Base-by-base conservation (phyloP, 2,888 invertebrate genomes). In the Drosophila merina region DNA sequence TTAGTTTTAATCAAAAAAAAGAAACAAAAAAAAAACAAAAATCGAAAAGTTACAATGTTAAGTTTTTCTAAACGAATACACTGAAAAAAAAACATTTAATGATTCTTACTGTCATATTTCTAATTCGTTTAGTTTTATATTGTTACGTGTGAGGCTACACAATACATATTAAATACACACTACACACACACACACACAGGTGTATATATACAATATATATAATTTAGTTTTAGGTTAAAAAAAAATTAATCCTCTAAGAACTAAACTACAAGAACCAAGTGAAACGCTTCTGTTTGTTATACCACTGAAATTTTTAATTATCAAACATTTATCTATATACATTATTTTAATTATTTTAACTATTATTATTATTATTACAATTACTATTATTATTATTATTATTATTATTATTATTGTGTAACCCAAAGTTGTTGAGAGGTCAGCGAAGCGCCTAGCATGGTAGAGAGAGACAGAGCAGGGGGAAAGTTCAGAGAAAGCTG, bases 61-160 rank as follows among this genome's bases (percentile, higher is more conserved):
- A 50, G 28, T 28, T 28, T 4, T 28, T 28, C 4, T 6, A 28
- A 20, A 20, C 20, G 20, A 20, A 20, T 14, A 14, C 14, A 14
- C 14, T 14, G 14, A 14, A 14, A 14, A 1, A 14, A 14, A 14
- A 14, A 26, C 49, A 57, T 70, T 47, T 58, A 20, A 52, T 48
- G 42, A 42, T 49, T 47, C 25, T 4, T 38, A 38, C 36, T 59
- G 51, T 66, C 48, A 47, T 72, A 52, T 8, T 44, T 52, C 20
- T 62, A 56, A 50, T 50, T 40, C 45, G 48, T 56, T 50, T 57
- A 58, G 49, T 55, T 56, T 63, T 42, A 42, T 9, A 42, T 86
- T 51, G 66, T 62, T 77, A 87, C 79, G 79, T 85, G 82, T 79
- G 82, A 82, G 82, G 82, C 82, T 82, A 86, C 83, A 75, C 62